Base-by-base conservation (phyloP, 2,888 invertebrate genomes). In the Aplocera efformata region DNA sequence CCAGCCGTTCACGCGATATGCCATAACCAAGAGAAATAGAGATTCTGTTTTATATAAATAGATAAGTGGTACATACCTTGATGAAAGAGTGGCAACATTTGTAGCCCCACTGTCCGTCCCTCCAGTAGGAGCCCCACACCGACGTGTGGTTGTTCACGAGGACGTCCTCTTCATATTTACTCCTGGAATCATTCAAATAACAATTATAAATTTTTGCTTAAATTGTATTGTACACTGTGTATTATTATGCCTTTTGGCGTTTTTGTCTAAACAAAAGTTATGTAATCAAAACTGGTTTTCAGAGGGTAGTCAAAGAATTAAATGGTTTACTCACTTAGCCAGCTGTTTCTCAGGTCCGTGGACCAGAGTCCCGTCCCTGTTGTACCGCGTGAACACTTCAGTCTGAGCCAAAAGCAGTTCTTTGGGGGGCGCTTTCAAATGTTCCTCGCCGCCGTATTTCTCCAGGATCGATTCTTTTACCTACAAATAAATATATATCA, bases 51-150 rank as follows among this genome's bases (percentile, higher is more conserved):
- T n/a, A n/a, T n/a, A n/a, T n/a, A n/a, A n/a, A n/a, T n/a, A n/a
- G n/a, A n/a, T n/a, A n/a, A n/a, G n/a, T n/a, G n/a, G n/a, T n/a
- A n/a, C n/a, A 35, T 72, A 91, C 91, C 89, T 94, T 94, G 6
- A 99, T 91, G 49, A 94, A 93, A 0, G 97, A 96, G 71, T 97
- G 94, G 77, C 99, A 99, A 67, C 99, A 99, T 67, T 94, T 94
- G 81, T 93, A 99, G 0, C 99, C 99, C 99, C 99, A 99, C 46
- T 92, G 90, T 0, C 97, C 98, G 33, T 93, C 92, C 57, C 91
- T 91, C 98, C 99, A 99, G 76, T 90, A 98, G 0, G 98, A 98
- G 2, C 99, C 99, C 96, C 96, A 99, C 4, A 99, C 95, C 0
- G 94, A 92, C 0, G 94, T 95, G 77, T 99, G 99, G 78, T 99